phyloP scores from a whole-genome alignment of 1,140 invertebrate genomes.

The Drosophila sproati region DNA sequence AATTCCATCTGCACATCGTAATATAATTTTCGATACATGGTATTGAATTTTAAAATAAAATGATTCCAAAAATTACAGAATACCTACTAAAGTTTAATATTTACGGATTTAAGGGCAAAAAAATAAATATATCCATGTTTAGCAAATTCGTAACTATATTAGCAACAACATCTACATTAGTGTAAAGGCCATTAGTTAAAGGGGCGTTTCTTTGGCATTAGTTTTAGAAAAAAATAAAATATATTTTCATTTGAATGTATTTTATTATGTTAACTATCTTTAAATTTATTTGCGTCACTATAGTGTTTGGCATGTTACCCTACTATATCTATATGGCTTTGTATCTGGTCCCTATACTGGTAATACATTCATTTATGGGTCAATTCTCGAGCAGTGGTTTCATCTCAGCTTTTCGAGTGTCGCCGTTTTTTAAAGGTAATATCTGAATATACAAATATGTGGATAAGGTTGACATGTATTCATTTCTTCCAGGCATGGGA shows the following conservation, averaged over 20 bases:
- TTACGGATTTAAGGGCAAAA: no score
- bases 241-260: neutral
- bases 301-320: conserved; percentile 59
- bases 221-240: neutral
- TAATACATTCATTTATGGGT: conserved; percentile 78
- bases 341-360: conserved; percentile 69
- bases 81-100: no score
- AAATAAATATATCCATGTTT: no score
- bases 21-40: no score
- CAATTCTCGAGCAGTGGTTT: conserved; percentile 81
- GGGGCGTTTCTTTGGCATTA: neutral
- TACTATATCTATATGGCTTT: conserved; percentile 65
- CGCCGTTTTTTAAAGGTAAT: conserved; percentile 79
- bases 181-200: neutral
- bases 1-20: no score
- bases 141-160: no score
- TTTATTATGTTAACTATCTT: neutral
- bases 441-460: neutral
- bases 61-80: no score
- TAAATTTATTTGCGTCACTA: neutral
- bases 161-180: no score
- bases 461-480: neutral
- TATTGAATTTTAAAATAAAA: no score
- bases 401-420: conserved; percentile 72
- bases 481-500: conserved; percentile 64